phyloP scores from a whole-genome alignment of 1,140 invertebrate species.

The Sogatella furcifera region DNA sequence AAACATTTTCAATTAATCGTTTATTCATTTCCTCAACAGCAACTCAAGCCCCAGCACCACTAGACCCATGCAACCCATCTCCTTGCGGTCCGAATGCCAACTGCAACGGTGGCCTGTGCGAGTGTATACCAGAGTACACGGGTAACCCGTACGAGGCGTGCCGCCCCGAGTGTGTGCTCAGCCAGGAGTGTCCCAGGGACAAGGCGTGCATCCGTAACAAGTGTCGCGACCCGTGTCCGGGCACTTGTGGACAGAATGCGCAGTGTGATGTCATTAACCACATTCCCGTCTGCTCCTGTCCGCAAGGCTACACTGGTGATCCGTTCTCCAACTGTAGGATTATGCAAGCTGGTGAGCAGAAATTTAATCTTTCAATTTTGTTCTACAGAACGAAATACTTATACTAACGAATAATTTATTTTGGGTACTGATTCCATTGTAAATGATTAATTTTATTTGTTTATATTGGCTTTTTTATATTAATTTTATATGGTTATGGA shows the following conservation, averaged over 20 bases:
- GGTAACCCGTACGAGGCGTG: constrained; percentile 54
- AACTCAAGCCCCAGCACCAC: constrained; percentile 18
- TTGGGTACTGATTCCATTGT: too few relatives aligned
- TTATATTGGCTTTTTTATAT: too few relatives aligned
- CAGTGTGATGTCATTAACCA: constrained; percentile 58
- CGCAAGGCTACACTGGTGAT: constrained; percentile 50
- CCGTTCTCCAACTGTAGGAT: constrained; percentile 50
- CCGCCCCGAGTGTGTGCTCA: constrained; percentile 54
- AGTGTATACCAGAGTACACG: constrained; percentile 55
- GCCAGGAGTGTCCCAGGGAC: constrained; percentile 52
- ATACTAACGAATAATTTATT: too few relatives aligned
- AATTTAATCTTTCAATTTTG: neutral
- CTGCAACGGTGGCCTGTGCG: constrained; percentile 40
- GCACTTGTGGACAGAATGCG: constrained; percentile 58
- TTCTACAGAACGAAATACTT: neutral
- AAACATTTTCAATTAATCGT: neutral
- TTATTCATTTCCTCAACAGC: constrained; percentile 1
- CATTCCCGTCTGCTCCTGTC: constrained; percentile 58
- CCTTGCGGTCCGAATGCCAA: constrained; percentile 59
- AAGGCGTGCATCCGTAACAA: constrained; percentile 55
- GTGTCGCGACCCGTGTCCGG: constrained; percentile 62
- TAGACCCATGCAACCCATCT: constrained; percentile 44
- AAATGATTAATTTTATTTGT: too few relatives aligned
- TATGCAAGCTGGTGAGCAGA: constrained; percentile 19
- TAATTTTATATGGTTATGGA: too few relatives aligned